Percentiles rank a stretch among this genome's conserved stretches.
Evolutionary conservation across 1,140 invertebrate genomes (phyloP).

Genomic region (Cyphomyrmex costatus): DNA sequence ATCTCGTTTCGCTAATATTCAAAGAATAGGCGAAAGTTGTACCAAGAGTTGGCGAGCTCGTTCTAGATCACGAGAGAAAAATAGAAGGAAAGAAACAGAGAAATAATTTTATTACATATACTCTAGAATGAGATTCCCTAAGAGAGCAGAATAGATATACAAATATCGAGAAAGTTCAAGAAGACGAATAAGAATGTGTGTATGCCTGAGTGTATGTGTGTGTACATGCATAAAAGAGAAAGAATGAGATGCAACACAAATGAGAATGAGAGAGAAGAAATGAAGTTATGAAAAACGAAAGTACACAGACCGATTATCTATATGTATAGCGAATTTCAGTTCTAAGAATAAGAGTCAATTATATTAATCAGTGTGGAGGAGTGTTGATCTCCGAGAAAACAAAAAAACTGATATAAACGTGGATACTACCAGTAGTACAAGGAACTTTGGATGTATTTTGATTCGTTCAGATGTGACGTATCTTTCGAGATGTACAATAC

Average conservation of each 20-base stretch:
- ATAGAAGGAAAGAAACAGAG: constrained; percentile 26
- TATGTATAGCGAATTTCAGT: constrained; percentile 67
- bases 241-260: not conserved
- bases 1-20: constrained; percentile 37
- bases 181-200: not conserved
- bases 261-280: constrained; percentile 1
- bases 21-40: constrained; percentile 43
- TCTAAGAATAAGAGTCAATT: constrained; percentile 76
- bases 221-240: not conserved
- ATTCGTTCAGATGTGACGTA: constrained; percentile 75
- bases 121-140: constrained; percentile 48
- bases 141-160: constrained; percentile 33
- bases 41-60: constrained; percentile 25
- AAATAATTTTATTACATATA: constrained; percentile 52
- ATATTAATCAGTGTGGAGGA: constrained; percentile 65
- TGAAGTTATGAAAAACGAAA: constrained; percentile 65
- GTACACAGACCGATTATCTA: constrained; percentile 68
- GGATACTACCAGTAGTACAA: constrained; percentile 63
- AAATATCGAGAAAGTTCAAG: constrained; percentile 3
- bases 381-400: constrained; percentile 49
- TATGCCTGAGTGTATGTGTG: not conserved
- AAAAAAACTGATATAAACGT: constrained; percentile 67
- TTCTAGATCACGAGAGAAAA: constrained; percentile 38
- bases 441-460: constrained; percentile 74
- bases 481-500: constrained; percentile 77